phyloP scores from a whole-genome alignment of 2,888 invertebrate genomes.

The Synanthedon tipuliformis region DNA sequence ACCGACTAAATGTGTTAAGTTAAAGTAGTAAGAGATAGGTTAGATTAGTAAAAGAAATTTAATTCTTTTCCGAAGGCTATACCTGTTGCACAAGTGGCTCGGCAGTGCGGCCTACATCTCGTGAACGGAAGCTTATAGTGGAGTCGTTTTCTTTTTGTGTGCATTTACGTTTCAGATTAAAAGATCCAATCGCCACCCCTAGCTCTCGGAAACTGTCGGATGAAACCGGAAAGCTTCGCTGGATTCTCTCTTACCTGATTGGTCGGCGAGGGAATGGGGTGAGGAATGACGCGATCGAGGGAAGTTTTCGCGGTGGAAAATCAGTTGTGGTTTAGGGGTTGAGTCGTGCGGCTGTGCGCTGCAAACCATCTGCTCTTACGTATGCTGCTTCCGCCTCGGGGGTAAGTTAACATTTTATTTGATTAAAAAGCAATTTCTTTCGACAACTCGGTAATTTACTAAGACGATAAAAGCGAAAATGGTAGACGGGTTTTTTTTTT shows the following conservation, averaged over 20 bases:
- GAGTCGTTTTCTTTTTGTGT: constrained; percentile 59
- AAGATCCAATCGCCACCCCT: constrained; percentile 64
- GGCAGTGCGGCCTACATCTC: constrained; percentile 28
- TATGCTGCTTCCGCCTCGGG: constrained; percentile 36
- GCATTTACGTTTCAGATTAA: constrained; percentile 70
- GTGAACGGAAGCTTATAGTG: constrained; percentile 44
- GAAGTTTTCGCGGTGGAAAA: constrained; percentile 64
- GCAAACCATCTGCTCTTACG: constrained; percentile 32
- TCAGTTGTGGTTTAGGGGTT: constrained; percentile 58
- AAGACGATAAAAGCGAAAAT: neutral
- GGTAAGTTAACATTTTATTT: constrained; percentile 64
- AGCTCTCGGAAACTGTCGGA: constrained; percentile 41
- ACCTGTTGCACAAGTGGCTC: constrained; percentile 48
- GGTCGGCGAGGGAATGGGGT: constrained; percentile 47
- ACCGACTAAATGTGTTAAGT: no score
- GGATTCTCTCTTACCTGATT: constrained; percentile 30
- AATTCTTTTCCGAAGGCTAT: constrained; percentile 12
- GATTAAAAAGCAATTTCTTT: constrained; percentile 67
- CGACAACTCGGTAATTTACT: constrained; percentile 18
- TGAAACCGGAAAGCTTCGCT: constrained; percentile 38
- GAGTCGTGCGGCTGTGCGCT: constrained; percentile 46
- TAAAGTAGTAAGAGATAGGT: neutral
- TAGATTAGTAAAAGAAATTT: no score
- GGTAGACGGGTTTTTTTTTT: no score
- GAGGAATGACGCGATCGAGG: constrained; percentile 60